These are phyloP conservation scores for Myotis brandtii DNA, from an alignment of 2,113 vertebrate genomes.

Conservation along the genomic window DNA sequence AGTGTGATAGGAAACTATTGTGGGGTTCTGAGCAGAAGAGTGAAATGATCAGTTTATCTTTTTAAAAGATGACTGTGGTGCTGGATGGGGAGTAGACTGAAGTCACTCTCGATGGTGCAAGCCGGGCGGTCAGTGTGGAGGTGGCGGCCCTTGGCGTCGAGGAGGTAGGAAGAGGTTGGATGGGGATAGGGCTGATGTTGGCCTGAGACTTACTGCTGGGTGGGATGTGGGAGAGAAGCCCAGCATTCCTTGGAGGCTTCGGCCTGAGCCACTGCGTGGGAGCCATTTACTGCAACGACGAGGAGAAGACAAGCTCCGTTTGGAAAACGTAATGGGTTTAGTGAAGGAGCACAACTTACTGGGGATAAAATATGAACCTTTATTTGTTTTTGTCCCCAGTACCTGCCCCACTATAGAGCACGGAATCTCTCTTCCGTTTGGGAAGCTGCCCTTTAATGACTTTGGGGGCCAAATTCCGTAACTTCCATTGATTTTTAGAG, in stretches of 20 bases:
- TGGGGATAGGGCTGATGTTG: not conserved
- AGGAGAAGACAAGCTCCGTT: not conserved
- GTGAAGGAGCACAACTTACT: not conserved
- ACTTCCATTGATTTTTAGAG: not conserved
- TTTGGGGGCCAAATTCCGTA: not conserved
- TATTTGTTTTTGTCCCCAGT: no score
- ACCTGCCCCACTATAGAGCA: not conserved
- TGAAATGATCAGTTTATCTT: not conserved
- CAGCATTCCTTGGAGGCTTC: not conserved
- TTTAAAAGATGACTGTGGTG: not conserved
- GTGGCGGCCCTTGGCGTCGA: not conserved
- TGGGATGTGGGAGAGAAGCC: not conserved
- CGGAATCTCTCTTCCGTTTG: not conserved
- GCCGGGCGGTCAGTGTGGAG: not conserved
- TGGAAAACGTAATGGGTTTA: not conserved
- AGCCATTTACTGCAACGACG: not conserved
- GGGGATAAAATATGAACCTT: not conserved
- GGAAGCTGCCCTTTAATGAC: not conserved
- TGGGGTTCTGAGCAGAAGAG: not conserved
- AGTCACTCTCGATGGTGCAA: no score
- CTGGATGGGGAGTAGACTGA: not conserved
- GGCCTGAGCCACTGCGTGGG: not conserved
- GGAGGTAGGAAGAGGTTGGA: not conserved
- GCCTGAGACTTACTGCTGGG: not conserved
- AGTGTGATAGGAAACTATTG: not conserved